phyloP scores from a whole-genome alignment of 2,797 vertebrate species.

The Coluber constrictor region DNA sequence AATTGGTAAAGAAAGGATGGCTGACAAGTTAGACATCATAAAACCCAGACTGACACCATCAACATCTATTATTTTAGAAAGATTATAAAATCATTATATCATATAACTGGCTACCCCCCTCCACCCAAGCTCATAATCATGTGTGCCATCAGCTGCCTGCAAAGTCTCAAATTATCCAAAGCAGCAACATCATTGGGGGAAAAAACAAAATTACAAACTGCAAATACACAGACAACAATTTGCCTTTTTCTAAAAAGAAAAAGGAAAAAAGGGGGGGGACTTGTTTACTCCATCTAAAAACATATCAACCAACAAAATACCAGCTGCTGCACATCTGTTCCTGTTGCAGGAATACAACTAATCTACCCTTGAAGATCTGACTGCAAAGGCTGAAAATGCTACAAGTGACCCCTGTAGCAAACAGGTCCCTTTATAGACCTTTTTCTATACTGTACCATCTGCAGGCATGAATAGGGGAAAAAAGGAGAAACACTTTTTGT shows the following conservation, averaged over 20 bases:
- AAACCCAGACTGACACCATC: too few relatives aligned
- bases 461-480: not conserved
- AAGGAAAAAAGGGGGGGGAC: too few relatives aligned
- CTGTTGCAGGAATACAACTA: constrained; percentile 12
- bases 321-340: constrained; percentile 11
- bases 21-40: not conserved
- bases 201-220: not conserved
- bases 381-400: not conserved
- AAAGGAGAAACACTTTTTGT: constrained; percentile 27
- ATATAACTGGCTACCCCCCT: not conserved
- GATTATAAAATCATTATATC: not conserved
- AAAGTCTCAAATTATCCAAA: not conserved
- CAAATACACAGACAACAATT: not conserved
- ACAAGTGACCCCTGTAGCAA: not conserved
- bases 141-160: not conserved
- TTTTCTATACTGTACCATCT: constrained; percentile 30
- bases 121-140: not conserved
- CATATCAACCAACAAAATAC: constrained; percentile 26
- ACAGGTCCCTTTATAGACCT: not conserved
- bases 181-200: not conserved
- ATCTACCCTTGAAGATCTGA: constrained; percentile 6
- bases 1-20: not conserved
- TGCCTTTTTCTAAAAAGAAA: not conserved
- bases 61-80: not conserved
- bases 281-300: not conserved